Evolutionary conservation across 2,888 invertebrate species (phyloP).

Genomic region (Leucophenga montana): DNA sequence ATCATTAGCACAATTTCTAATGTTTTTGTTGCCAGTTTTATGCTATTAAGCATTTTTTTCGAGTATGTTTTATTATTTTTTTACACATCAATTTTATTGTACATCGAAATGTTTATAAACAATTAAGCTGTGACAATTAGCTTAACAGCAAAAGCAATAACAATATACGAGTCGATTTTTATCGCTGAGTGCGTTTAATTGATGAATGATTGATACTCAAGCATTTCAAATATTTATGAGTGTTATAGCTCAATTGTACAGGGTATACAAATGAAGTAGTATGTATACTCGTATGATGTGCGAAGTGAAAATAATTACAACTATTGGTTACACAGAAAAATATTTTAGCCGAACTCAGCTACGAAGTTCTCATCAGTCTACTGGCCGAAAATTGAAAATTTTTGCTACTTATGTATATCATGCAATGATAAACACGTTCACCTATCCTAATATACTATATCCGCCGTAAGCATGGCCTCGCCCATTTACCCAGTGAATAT

Average conservation of each 20-base stretch:
- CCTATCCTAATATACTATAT: too few relatives aligned
- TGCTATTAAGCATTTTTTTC: slow-evolving; percentile 10
- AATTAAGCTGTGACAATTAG: slow-evolving; percentile 57
- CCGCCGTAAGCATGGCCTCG: too few relatives aligned
- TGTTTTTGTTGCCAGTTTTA: slow-evolving; percentile 17
- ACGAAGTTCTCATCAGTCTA: too few relatives aligned
- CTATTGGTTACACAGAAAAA: too few relatives aligned
- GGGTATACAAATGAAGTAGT: too few relatives aligned
- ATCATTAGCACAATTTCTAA: slow-evolving; percentile 43
- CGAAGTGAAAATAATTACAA: too few relatives aligned
- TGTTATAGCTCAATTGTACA: background rate
- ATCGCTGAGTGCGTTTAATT: slow-evolving; percentile 27
- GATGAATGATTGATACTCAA: background rate
- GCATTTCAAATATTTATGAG: background rate
- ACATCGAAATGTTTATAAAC: slow-evolving; percentile 48
- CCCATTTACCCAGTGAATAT: too few relatives aligned
- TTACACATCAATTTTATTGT: background rate
- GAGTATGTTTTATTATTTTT: slow-evolving; percentile 22
- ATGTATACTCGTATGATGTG: too few relatives aligned
- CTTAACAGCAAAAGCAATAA: slow-evolving; percentile 38
- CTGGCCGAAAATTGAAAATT: too few relatives aligned
- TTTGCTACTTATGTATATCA: too few relatives aligned
- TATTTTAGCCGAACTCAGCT: too few relatives aligned
- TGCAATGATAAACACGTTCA: too few relatives aligned
- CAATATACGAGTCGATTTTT: background rate